Base-by-base conservation (phyloP, 2,113 vertebrate species). In the Indicator maculatus region DNA sequence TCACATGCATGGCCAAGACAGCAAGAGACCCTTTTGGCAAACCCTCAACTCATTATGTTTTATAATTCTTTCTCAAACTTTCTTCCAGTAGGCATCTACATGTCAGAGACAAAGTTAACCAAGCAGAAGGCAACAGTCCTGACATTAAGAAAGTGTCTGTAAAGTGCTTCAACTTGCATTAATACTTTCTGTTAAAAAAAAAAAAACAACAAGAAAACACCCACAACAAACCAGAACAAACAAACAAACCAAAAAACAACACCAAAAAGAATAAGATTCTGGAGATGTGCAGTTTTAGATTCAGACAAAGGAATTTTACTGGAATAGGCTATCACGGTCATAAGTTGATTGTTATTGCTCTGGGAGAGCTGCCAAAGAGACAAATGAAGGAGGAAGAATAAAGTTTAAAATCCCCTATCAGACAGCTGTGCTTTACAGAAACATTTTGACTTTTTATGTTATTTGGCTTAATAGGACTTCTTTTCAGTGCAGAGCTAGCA, bases 311-410 rank as follows among this genome's bases (percentile, higher is more conserved):
- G 33, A 76, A 12, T 69, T 92, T 96, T 91, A 88, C 83, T 94
- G 71, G 88, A 97, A 97, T 6, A 66, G 71, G n/a, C 70, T 78
- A 83, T 69, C 36, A 71, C 27, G 87, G 60, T 95, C 64, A 39
- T 90, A 95, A 96, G 44, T 11, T 90, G 56, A 96, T 50, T 41
- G 55, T 12, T 88, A 85, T 47, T 88, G 83, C 65, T 77, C 30
- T 85, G 86, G 96, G 96, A 92, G 33, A 59, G 60, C 41, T 87
- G 94, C 96, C 97, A 97, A 92, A 93, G 44, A 77, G 87, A 96
- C 81, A 72, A 96, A 86, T 15, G 36, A 93, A 89, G 56, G 27
- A 91, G 86, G 78, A 87, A 78, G 84, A 84, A 90, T 6, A 28
- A 72, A 91, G 77, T 92, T 86, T 86, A 83, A 86, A 94, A 79